phyloP scores from a whole-genome alignment of 2,888 invertebrate genomes.

The Troides aeacus region DNA sequence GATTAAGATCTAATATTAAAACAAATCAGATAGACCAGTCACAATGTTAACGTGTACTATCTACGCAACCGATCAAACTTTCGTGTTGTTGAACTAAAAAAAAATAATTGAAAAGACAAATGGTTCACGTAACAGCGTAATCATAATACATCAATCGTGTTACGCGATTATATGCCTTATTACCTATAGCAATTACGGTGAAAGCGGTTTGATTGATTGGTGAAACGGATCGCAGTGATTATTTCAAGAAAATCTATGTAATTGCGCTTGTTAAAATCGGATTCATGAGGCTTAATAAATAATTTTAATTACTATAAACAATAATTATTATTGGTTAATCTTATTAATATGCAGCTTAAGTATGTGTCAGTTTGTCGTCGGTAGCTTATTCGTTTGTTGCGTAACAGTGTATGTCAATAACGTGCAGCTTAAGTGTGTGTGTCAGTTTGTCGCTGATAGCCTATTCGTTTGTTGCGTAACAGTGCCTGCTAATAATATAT shows the following conservation, averaged over 20 bases:
- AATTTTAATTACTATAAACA: too few relatives aligned
- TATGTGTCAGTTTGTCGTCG: too few relatives aligned
- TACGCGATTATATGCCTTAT: conserved; percentile 56
- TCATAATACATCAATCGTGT: conserved; percentile 8
- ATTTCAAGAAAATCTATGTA: conserved; percentile 21
- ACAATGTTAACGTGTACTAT: not conserved
- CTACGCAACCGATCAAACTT: not conserved
- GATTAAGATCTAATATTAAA: not conserved
- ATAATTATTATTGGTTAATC: too few relatives aligned
- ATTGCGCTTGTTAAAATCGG: not conserved
- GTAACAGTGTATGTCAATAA: too few relatives aligned
- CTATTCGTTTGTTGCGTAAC: too few relatives aligned
- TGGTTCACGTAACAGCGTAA: conserved; percentile 10
- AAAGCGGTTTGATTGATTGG: conserved; percentile 58
- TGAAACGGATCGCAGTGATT: conserved; percentile 43
- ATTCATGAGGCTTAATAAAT: too few relatives aligned
- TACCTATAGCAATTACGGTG: conserved; percentile 54
- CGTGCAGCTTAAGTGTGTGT: too few relatives aligned
- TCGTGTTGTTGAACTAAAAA: conserved; percentile 31
- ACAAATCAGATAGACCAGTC: not conserved
- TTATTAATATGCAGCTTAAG: too few relatives aligned
- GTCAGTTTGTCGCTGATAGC: too few relatives aligned
- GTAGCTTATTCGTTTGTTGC: too few relatives aligned
- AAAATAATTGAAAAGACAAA: conserved; percentile 36
- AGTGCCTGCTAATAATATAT: too few relatives aligned